Conservation (phyloP, 1,140 invertebrate species). For the Gerris buenoi region DNA sequence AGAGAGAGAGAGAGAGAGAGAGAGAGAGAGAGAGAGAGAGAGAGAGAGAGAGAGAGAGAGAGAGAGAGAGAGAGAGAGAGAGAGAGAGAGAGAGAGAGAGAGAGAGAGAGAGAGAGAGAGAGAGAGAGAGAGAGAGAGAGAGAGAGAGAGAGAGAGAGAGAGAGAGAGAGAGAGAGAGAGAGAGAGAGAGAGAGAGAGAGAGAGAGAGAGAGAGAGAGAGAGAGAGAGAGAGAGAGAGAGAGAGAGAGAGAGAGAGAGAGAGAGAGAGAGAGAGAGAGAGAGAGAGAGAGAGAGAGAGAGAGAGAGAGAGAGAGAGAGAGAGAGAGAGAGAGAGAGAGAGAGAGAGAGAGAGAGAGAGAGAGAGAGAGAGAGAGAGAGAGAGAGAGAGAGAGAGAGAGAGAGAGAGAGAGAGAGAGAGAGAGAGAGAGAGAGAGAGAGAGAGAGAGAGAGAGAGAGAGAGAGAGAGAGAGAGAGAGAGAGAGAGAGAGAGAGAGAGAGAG, state of each 20-base stretch:
- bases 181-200: constrained; percentile 12
- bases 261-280: constrained; percentile 21
- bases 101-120: constrained; percentile 12
- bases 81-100: constrained; percentile 12
- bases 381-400: constrained; percentile 3
- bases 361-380: background rate
- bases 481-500: constrained; percentile 6
- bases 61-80: constrained; percentile 12
- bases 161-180: constrained; percentile 12
- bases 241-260: constrained; percentile 23
- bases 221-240: constrained; percentile 22
- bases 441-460: constrained; percentile 9
- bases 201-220: constrained; percentile 10
- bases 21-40: constrained; percentile 12
- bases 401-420: constrained; percentile 7
- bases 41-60: constrained; percentile 12
- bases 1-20: constrained; percentile 12
- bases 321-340: constrained; percentile 6
- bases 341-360: constrained; percentile 8
- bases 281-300: constrained; percentile 24
- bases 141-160: constrained; percentile 12
- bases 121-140: constrained; percentile 12
- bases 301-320: constrained; percentile 4
- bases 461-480: constrained; percentile 11
- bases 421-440: background rate